Evolutionary conservation across 2,113 vertebrate genomes (phyloP), one percentile per base, ranked within the genome.

Genomic region (Bettongia penicillata): DNA sequence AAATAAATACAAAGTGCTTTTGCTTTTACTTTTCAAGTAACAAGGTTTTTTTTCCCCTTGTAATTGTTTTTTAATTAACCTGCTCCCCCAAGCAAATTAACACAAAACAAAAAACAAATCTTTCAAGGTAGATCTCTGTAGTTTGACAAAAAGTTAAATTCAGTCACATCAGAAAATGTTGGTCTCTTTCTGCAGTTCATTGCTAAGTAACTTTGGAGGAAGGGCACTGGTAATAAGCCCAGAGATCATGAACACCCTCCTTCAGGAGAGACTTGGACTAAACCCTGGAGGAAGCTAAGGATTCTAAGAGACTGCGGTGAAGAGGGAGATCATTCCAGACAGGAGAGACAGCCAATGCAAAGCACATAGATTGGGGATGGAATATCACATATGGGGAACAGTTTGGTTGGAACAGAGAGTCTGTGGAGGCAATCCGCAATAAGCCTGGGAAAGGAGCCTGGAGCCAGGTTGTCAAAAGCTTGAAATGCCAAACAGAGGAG

Each of bases 351-450:
- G 68, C 68, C 68, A 84, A 84, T 84, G 68, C 68, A 84, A 43
- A 84, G 68, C 68, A 84, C 68, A 84, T 84, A 84, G 68, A 84
- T 43, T 43, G n/a, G 68, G 68, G 16, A 43, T 43, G 16, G 68
- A 84, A 84, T 84, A 84, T 84, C 68, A 84, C 68, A 84, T 84
- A 84, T 84, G 68, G 68, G n/a, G 68, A 84, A 84, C 68, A 84
- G 68, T 84, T 84, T 84, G 68, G 68, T 84, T 84, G 68, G 68
- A 84, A 84, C 68, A 43, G 68, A 84, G 68, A 84, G 68, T 43
- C 68, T 84, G 68, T 84, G 68, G n/a, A 84, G 68, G 68, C n/a
- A 84, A 84, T 84, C 6, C 19, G 68, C 68, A 84, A 43, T 43
- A 84, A 84, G 68, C 68, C 68, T 84, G 68, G 68, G n/a, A 84